Base-by-base conservation (phyloP, 2,888 invertebrate genomes). In the Diadromus collaris region DNA sequence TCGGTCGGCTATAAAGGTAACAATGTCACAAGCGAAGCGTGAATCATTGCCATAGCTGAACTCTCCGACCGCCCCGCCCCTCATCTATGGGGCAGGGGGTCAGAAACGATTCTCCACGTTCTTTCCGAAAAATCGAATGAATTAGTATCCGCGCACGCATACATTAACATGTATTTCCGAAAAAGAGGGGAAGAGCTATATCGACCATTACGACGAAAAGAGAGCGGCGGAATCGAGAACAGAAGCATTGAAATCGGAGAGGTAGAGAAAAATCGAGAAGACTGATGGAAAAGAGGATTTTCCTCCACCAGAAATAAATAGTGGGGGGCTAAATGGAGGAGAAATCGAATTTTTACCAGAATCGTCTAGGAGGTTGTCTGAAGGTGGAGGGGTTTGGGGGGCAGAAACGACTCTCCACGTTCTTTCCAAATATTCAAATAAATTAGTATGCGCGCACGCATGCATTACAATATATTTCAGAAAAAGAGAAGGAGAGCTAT, bases 371-470 rank as follows among this genome's bases (percentile, higher is more conserved):
- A 56, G 76, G 79, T 38, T 38, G 10, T 38, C 38, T 80, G 79
- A 81, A 70, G 80, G 80, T 60, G 74, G 81, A 61, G 29, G 29
- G 13, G 48, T 21, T 0, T 80, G 21, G 51, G 54, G 24, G 6
- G 54, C 16, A 38, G 38, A 5, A 38, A 13, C 38, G 27, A 54
- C 29, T 24, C 54, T 13, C 19, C 51, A 21, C 21, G 71, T 48
- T 65, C 58, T 89, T 88, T 82, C 87, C 87, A 86, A 88, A 88
- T 90, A 88, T 89, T 87, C 87, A 85, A 85, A 83, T 84, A 88
- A 90, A 90, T 90, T 90, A 90, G 90, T 89, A 89, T 89, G 86
- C 87, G 87, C 84, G 80, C 85, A 84, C 85, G 85, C 82, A 83
- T 84, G 86, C 83, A 88, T 88, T 87, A 87, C 84, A 85, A 86